Conservation (phyloP, 1,140 invertebrate genomes). For the Macrotrachela quadricornifera region DNA sequence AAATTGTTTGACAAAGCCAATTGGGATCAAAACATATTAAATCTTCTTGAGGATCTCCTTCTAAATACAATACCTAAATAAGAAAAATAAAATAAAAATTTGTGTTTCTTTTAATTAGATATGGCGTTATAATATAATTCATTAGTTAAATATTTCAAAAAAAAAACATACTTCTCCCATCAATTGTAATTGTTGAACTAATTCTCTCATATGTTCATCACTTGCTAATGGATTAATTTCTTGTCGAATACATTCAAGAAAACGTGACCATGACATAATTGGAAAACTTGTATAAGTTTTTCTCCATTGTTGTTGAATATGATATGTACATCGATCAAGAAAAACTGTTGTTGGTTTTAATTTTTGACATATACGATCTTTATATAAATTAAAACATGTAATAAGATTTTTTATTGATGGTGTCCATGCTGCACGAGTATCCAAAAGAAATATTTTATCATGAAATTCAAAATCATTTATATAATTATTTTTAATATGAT, state of each 20-base stretch:
- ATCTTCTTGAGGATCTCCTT: constrained; percentile 35
- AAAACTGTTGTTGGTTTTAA: not conserved
- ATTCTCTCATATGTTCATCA: constrained; percentile 42
- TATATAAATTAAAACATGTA: constrained; percentile 32
- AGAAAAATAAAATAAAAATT: no score
- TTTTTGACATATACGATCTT: constrained; percentile 12
- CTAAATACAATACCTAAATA: constrained; percentile 33
- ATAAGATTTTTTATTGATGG: constrained; percentile 38
- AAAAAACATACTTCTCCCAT: constrained; percentile 40
- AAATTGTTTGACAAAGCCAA: constrained; percentile 49
- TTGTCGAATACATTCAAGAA: constrained; percentile 38
- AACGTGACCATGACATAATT: constrained; percentile 43
- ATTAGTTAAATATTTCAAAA: no score
- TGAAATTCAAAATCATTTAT: constrained; percentile 36
- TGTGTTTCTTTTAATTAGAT: no score
- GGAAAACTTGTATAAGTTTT: constrained; percentile 32
- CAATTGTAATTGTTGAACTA: constrained; percentile 45
- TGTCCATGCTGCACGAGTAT: constrained; percentile 39
- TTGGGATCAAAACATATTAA: constrained; percentile 48
- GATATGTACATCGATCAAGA: not conserved
- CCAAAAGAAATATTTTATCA: constrained; percentile 37
- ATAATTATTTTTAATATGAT: constrained; percentile 33
- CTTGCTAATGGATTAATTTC: constrained; percentile 47
- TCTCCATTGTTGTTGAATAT: not conserved
- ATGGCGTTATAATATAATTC: no score